Evolutionary conservation across 2,113 vertebrate genomes (phyloP).

Genomic region (Platysternon megacephalum): DNA sequence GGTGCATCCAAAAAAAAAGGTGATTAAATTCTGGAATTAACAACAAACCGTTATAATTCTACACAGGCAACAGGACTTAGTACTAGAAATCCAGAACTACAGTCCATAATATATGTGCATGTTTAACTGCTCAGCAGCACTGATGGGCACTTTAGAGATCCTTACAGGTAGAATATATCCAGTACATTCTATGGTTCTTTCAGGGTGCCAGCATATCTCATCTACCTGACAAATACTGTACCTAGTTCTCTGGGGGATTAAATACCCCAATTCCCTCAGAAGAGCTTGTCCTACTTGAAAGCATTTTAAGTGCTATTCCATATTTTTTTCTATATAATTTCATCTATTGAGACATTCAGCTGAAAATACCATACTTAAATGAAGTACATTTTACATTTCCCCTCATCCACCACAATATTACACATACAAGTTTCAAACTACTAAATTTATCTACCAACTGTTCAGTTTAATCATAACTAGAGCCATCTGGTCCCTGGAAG

Average conservation of each 20-base stretch:
- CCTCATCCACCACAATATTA: not conserved
- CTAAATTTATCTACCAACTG: not conserved
- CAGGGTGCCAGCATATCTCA: not conserved
- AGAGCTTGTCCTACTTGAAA: not conserved
- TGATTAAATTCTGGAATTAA: not conserved
- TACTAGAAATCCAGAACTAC: not conserved
- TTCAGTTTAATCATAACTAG: not conserved
- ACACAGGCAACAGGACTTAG: not conserved
- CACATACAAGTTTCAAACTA: not conserved
- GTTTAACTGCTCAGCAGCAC: not conserved
- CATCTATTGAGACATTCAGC: not conserved
- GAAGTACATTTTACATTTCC: not conserved
- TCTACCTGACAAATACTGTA: not conserved
- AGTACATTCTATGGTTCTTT: not conserved
- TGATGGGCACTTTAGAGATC: not conserved
- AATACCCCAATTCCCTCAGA: not conserved
- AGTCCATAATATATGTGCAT: not conserved
- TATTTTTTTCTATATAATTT: not conserved
- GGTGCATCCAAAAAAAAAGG: not conserved
- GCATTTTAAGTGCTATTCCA: not conserved
- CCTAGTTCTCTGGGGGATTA: not conserved
- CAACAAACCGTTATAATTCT: not conserved
- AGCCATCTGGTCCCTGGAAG: not conserved
- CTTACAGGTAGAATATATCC: accelerated
- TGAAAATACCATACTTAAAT: not conserved